phyloP scores from a whole-genome alignment of 2,888 invertebrate genomes.

The Petrolisthes manimaculis region DNA sequence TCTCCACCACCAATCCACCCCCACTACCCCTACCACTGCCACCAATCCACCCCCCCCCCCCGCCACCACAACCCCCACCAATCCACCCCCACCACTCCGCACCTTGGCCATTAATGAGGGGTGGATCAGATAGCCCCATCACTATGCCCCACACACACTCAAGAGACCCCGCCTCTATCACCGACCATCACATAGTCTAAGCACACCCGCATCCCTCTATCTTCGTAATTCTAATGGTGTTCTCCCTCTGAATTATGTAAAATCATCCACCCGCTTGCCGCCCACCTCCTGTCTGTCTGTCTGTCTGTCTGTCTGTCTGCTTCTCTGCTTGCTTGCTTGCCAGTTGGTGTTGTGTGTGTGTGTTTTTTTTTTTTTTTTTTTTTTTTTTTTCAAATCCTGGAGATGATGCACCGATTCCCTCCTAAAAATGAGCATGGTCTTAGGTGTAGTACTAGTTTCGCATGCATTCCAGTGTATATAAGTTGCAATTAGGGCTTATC shows the following conservation, averaged over 20 bases:
- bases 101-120: not conserved
- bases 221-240: slow-evolving; percentile 22
- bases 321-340: not conserved
- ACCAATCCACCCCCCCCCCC: not conserved
- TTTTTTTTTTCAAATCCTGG: too few species aligned
- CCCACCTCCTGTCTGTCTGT: too few species aligned
- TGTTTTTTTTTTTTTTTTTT: not conserved
- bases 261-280: not conserved
- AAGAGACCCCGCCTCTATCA: not conserved
- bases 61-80: not conserved
- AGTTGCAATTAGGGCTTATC: too few species aligned
- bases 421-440: too few species aligned
- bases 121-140: not conserved
- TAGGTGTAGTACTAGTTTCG: too few species aligned
- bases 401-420: too few species aligned
- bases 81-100: not conserved
- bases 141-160: not conserved
- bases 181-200: slow-evolving; percentile 10
- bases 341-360: not conserved
- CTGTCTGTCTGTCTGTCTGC: not conserved
- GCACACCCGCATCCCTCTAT: not conserved
- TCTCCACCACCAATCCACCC: not conserved
- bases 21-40: not conserved
- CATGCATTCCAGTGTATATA: too few species aligned
- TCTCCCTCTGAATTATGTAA: slow-evolving; percentile 24